These are phyloP conservation scores for Ecdyonurus torrentis DNA, from an alignment of 2,888 invertebrate species.

Conservation along the genomic window DNA sequence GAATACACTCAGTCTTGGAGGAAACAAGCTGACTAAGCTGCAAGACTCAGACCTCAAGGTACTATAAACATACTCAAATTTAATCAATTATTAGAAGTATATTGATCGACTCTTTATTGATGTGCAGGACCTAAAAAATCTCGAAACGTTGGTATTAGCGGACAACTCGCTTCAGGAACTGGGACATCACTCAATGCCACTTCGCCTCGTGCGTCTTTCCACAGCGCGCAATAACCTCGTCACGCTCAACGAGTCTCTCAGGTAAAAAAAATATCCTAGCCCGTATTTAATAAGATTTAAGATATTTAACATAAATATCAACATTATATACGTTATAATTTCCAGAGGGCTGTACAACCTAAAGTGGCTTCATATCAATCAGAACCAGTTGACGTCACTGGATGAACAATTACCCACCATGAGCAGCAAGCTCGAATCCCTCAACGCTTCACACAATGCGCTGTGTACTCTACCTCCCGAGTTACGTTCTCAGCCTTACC, in stretches of 20 bases:
- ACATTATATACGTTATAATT: background rate
- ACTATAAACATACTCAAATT: constrained; percentile 18
- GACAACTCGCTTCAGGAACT: constrained; percentile 57
- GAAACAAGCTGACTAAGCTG: constrained; percentile 59
- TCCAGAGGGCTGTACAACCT: constrained; percentile 44
- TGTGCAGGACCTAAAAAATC: constrained; percentile 37
- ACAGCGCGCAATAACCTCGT: constrained; percentile 56
- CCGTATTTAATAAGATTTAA: constrained; percentile 9
- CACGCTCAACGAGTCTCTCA: constrained; percentile 58
- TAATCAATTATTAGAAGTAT: background rate
- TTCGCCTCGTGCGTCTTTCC: constrained; percentile 48
- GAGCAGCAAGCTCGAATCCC: constrained; percentile 45
- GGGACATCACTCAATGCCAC: constrained; percentile 53
- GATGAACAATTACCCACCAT: constrained; percentile 59
- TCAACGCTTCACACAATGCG: constrained; percentile 58
- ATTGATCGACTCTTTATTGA: constrained; percentile 3
- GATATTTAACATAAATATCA: too few relatives aligned
- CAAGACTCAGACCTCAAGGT: constrained; percentile 60
- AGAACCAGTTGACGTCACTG: constrained; percentile 53
- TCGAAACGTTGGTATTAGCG: constrained; percentile 54
- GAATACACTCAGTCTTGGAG: constrained; percentile 62
- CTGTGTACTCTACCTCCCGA: constrained; percentile 52
- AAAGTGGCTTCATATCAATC: constrained; percentile 62
- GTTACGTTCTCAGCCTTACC: constrained; percentile 45
- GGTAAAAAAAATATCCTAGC: constrained; percentile 21